These are phyloP conservation scores for Hippoglossus hippoglossus DNA, from an alignment of 2,797 vertebrate species.

Conservation along the genomic window DNA sequence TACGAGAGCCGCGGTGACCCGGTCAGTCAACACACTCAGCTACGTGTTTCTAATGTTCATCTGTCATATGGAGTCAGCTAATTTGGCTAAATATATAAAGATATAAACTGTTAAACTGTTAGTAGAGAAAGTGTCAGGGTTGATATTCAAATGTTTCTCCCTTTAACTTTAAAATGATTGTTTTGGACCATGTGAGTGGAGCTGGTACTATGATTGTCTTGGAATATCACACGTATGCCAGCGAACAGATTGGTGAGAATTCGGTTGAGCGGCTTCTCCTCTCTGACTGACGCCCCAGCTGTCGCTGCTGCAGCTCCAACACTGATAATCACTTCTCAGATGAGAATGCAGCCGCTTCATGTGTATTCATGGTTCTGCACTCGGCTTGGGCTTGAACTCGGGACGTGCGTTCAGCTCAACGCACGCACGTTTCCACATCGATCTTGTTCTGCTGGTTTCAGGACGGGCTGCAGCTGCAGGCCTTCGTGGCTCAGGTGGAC, in stretches of 20 bases:
- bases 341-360: constrained; percentile 49
- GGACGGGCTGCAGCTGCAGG: constrained; percentile 86
- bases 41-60: no score
- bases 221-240: constrained; percentile 44
- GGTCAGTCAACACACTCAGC: constrained; percentile 78
- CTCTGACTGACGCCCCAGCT: constrained; percentile 70
- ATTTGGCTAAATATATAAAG: no score
- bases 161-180: constrained; percentile 23
- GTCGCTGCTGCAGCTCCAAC: constrained; percentile 60
- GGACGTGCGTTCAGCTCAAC: background rate
- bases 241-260: constrained; percentile 69
- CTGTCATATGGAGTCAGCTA: no score
- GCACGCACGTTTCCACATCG: no score
- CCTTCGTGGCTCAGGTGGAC: constrained; percentile 87
- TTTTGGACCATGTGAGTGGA: constrained; percentile 29
- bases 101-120: no score
- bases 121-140: background rate
- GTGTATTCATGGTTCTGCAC: constrained; percentile 46
- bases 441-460: constrained; percentile 51
- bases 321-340: constrained; percentile 63
- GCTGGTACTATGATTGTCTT: constrained; percentile 45
- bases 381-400: background rate
- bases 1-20: constrained; percentile 77
- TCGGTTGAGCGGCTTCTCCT: constrained; percentile 51
- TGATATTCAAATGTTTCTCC: background rate